Conservation (phyloP, 2,888 invertebrate genomes). For the Sclerodermus sp. region DNA sequence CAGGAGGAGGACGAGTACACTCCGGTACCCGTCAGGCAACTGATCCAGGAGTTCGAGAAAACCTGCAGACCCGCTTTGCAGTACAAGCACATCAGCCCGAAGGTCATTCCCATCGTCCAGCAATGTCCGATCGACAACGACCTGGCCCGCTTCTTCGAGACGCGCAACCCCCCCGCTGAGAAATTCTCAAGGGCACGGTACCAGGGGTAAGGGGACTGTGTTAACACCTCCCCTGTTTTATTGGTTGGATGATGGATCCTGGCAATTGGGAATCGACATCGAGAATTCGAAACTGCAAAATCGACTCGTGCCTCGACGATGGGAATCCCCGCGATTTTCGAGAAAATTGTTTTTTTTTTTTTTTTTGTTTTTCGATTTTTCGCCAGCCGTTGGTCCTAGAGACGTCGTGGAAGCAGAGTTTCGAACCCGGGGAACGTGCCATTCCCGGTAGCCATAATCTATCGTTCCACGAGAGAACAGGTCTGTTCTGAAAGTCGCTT, state of each 20-base stretch:
- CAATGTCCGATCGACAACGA: conserved; percentile 43
- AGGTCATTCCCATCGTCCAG: conserved; percentile 38
- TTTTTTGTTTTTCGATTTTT: not conserved
- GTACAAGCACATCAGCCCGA: conserved; percentile 59
- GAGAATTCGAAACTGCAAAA: too few species aligned
- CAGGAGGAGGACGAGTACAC: conserved; percentile 45
- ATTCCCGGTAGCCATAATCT: too few species aligned
- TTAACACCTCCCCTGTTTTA: too few species aligned
- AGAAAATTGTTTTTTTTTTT: not conserved
- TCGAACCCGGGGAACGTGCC: too few species aligned
- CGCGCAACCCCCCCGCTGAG: conserved; percentile 27
- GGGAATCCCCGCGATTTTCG: too few species aligned
- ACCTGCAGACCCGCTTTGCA: conserved; percentile 63
- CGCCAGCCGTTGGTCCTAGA: too few species aligned
- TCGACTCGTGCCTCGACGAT: too few species aligned
- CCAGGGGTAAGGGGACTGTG: conserved; percentile 19
- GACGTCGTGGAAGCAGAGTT: too few species aligned
- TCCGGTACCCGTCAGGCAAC: conserved; percentile 56
- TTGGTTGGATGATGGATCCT: not conserved
- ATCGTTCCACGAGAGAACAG: too few species aligned
- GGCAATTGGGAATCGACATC: too few species aligned
- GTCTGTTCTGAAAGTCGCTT: too few species aligned
- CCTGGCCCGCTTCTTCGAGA: conserved; percentile 50
- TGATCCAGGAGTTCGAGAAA: conserved; percentile 67
- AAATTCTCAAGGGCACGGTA: conserved; percentile 30